Conservation (phyloP, 2,797 vertebrate genomes). For the Spatula clypeata region DNA sequence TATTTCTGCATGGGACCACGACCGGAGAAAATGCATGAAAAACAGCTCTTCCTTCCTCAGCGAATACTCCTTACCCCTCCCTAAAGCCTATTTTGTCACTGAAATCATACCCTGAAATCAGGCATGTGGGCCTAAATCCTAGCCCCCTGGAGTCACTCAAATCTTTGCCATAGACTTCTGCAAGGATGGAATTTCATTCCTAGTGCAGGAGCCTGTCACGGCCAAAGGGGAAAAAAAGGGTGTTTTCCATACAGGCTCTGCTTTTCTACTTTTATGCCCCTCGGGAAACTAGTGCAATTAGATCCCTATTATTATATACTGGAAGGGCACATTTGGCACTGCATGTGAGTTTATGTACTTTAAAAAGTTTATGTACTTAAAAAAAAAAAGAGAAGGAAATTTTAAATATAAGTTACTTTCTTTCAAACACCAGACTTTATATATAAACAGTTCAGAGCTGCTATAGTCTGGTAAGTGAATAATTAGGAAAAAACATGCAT, state of each 20-base stretch:
- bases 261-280: conserved; percentile 35
- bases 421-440: conserved; percentile 68
- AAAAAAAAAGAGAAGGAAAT: conserved; percentile 2
- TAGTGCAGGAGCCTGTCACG: background rate
- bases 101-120: conserved; percentile 50
- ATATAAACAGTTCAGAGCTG: conserved; percentile 58
- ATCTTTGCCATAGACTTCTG: background rate
- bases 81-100: conserved; percentile 3
- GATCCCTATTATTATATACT: conserved; percentile 42
- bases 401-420: conserved; percentile 49
- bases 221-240: conserved; percentile 28
- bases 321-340: conserved; percentile 53
- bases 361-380: conserved; percentile 19
- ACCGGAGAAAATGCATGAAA: background rate
- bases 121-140: conserved; percentile 34
- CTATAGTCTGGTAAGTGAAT: conserved; percentile 37
- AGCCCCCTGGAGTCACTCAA: background rate
- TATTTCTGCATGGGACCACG: background rate
- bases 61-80: background rate
- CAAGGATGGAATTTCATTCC: conserved; percentile 55
- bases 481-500: conserved; percentile 36
- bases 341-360: conserved; percentile 15
- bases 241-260: conserved; percentile 56
- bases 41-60: background rate
- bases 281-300: conserved; percentile 54